Percentiles rank a stretch among this genome's conserved stretches.
These are phyloP conservation scores for Rhabdomys dilectus DNA, from an alignment of 2,113 vertebrate species.

Conservation along the genomic window DNA sequence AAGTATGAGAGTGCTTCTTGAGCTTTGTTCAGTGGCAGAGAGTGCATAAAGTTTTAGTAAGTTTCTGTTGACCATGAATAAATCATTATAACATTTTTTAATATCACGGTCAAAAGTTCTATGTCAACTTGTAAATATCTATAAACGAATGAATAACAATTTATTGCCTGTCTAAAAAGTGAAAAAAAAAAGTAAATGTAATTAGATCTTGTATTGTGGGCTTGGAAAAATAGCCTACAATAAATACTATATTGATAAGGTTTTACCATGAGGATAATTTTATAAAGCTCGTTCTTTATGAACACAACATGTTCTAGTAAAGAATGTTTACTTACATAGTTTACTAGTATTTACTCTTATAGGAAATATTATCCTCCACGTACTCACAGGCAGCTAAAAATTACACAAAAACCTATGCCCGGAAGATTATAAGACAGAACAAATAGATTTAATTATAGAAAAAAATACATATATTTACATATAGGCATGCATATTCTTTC, in stretches of 20 bases:
- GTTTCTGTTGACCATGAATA: background rate
- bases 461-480: slow-evolving; percentile 38
- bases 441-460: slow-evolving; percentile 21
- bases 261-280: background rate
- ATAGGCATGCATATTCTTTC: background rate
- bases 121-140: background rate
- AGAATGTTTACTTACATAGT: background rate
- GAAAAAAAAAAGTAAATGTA: background rate
- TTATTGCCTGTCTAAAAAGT: background rate
- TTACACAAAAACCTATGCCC: background rate
- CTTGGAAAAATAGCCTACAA: background rate
- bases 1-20: background rate
- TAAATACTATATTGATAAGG: background rate
- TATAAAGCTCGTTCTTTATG: background rate
- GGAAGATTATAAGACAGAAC: slow-evolving; percentile 52
- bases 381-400: background rate
- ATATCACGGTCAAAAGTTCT: background rate
- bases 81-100: background rate
- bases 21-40: background rate
- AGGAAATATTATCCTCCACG: background rate
- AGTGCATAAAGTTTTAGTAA: slow-evolving; percentile 33
- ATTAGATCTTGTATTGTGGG: background rate
- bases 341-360: background rate
- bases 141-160: background rate
- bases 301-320: background rate